Base-by-base conservation (phyloP, 2,888 invertebrate species). In the Eristalis tenax region DNA sequence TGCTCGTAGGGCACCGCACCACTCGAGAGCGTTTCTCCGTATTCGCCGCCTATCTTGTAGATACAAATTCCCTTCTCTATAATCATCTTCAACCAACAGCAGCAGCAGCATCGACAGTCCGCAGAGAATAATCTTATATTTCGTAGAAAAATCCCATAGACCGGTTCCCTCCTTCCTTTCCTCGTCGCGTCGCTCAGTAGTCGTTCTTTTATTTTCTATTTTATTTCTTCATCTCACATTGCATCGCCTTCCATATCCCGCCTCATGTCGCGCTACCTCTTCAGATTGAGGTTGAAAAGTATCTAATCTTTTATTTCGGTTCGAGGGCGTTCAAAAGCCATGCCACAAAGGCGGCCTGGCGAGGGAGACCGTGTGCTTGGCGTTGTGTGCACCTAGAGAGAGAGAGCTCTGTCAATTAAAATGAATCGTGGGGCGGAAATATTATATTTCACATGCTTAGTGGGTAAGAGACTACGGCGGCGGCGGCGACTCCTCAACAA, bases 371-470 rank as follows among this genome's bases (percentile, higher is more conserved):
- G 57, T 71, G 61, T 71, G 66, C 71, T 40, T 57, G n/a, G 1
- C 15, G 18, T 18, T 18, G n/a, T 50, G 63, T 50, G 68, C 63
- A 74, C 73, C 66, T 66, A 80, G 61, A 50, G 50, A 50, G 43
- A 18, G 43, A 15, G 50, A 43, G 22, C 23, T 43, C 65, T 68
- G 74, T 79, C 86, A 83, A 86, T 86, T 86, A 82, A 83, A 86
- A 83, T 74, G 83, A 86, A 83, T 75, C 78, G 83, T 57, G 43
- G 86, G 74, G 86, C 86, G 86, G 86, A 86, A 86, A 86, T 86
- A 86, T 86, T 86, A 70, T 69, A 83, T 86, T 86, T 83, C 86
- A 83, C 83, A 83, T 83, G 83, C 82, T 86, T 78, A 82, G 74
- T 40, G 38, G 63, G n/a, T 28, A 57, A 35, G 18, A 22, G 13